phyloP scores from a whole-genome alignment of 2,888 invertebrate species.

The Cremastobaeus sp. region DNA sequence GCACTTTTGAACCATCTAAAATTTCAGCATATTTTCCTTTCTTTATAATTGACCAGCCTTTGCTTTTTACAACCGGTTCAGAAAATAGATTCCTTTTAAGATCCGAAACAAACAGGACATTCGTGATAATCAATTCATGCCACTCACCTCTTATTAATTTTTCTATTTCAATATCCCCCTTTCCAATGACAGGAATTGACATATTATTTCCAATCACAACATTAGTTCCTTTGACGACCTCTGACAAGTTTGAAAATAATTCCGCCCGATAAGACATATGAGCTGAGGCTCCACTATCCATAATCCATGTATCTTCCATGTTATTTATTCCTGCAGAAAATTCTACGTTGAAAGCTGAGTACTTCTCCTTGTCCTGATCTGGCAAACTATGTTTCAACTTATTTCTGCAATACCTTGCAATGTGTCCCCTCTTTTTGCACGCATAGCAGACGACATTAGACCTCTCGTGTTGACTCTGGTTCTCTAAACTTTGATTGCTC shows the following conservation, averaged over 20 bases:
- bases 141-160: conserved; percentile 26
- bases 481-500: too few species aligned
- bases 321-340: too few species aligned
- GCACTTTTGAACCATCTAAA: background rate
- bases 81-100: conserved; percentile 46
- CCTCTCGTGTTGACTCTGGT: too few species aligned
- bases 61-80: conserved; percentile 35
- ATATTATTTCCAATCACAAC: background rate
- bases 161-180: background rate
- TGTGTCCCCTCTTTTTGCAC: conserved; percentile 11
- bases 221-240: too few species aligned
- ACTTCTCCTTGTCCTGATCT: too few species aligned
- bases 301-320: conserved; percentile 37
- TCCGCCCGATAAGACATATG: conserved; percentile 49
- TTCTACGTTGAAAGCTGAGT: background rate
- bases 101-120: conserved; percentile 36
- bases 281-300: conserved; percentile 56
- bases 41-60: conserved; percentile 27
- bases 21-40: conserved; percentile 11
- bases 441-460: conserved; percentile 3
- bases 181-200: background rate
- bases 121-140: conserved; percentile 29
- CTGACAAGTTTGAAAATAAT: conserved; percentile 27
- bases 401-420: conserved; percentile 17
- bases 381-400: too few species aligned